Percentiles rank a stretch among this genome's conserved stretches.
These are phyloP conservation scores for Anabacerthia variegaticeps DNA, from an alignment of 2,797 vertebrate species.

Conservation along the genomic window DNA sequence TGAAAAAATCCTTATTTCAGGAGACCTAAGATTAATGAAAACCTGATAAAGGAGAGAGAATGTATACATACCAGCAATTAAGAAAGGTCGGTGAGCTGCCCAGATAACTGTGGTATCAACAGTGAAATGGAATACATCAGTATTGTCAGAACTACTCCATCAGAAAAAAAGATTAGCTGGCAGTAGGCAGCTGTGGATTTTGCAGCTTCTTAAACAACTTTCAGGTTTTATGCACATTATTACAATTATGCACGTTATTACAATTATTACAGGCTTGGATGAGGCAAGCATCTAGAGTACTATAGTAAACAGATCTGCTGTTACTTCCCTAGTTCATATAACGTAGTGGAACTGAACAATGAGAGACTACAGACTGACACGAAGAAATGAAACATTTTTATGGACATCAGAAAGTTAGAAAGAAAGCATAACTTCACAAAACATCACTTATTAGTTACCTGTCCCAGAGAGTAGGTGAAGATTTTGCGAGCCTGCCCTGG, in stretches of 20 bases:
- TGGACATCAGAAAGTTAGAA: constrained; percentile 48
- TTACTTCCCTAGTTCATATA: not conserved
- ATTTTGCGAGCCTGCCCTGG: constrained; percentile 82
- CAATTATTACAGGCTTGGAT: constrained; percentile 28
- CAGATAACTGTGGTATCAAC: not conserved
- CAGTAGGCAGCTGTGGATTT: not conserved
- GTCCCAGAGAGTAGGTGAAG: constrained; percentile 83
- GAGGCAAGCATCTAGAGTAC: not conserved
- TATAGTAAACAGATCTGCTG: not conserved
- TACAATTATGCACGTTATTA: not conserved
- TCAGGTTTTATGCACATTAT: not conserved
- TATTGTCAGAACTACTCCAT: not conserved
- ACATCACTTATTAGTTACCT: constrained; percentile 77
- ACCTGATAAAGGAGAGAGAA: not conserved
- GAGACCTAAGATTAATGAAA: not conserved
- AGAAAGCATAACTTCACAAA: constrained; percentile 68
- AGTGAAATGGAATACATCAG: not conserved
- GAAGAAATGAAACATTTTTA: constrained; percentile 53
- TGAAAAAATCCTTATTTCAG: not conserved
- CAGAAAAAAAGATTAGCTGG: not conserved
- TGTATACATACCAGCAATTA: not conserved
- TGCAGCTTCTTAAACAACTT: not conserved
- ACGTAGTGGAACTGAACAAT: not conserved
- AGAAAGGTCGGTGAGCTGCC: not conserved
- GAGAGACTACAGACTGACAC: not conserved